Evolutionary conservation across 2,113 vertebrate species (phyloP).

Genomic region (Crotalus tigris): DNA sequence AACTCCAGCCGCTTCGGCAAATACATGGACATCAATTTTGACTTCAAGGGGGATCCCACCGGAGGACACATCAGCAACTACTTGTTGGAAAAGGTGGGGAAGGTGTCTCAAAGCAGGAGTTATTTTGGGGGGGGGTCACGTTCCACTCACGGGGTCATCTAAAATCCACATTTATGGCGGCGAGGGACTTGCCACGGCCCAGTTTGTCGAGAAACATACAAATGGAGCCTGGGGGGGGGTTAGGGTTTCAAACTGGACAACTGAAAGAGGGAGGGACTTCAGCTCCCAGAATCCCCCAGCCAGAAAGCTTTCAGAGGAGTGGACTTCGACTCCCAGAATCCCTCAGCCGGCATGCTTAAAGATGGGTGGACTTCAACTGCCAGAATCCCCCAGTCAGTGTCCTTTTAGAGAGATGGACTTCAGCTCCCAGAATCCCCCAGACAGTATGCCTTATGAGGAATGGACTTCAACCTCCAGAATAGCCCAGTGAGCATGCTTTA

Average conservation of each 20-base stretch:
- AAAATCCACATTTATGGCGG: background rate
- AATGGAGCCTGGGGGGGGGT: too few species aligned
- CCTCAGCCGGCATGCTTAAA: fast-evolving
- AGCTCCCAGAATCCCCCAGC: too few species aligned
- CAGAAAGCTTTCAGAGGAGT: background rate
- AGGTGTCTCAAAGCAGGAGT: background rate
- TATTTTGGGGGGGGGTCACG: background rate
- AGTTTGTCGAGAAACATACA: too few species aligned
- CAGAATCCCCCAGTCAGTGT: background rate
- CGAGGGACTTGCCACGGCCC: too few species aligned
- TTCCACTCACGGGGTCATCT: background rate
- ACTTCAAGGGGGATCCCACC: constrained; percentile 90
- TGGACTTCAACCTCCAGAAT: too few species aligned
- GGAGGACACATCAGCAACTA: constrained; percentile 96
- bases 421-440: too few species aligned
- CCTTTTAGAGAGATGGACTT: too few species aligned
- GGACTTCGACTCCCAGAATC: too few species aligned
- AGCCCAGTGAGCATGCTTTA: too few species aligned
- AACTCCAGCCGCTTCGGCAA: constrained; percentile 96
- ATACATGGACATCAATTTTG: constrained; percentile 98
- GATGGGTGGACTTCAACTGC: too few species aligned
- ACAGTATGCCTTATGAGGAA: background rate
- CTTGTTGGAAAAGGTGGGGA: constrained; percentile 89
- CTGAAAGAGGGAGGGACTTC: too few species aligned
- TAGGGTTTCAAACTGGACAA: too few species aligned